Base-by-base conservation (phyloP, 1,140 invertebrate species). In the Aphaenogaster rudis region DNA sequence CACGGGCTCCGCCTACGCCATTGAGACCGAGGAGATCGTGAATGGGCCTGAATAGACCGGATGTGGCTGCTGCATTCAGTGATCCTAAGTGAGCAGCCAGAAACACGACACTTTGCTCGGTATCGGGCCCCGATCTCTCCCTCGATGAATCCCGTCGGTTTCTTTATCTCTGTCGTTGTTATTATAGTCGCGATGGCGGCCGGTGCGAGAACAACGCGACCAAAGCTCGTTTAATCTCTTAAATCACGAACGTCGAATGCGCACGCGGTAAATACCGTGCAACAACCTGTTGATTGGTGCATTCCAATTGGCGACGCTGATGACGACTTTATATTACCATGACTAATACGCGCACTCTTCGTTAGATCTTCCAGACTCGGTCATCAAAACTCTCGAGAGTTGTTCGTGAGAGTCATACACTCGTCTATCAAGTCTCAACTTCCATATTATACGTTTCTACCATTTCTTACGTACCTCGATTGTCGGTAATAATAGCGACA, bases 1-100 rank as follows among this genome's bases (percentile, higher is more conserved):
- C 88, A 63, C 63, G 69, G 36, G 81, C 90, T 72, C 90, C 91
- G 88, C 90, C 90, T 76, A 90, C 90, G 88, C 90, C 88, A 91
- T 91, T 91, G 76, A 92, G 54, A 13, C 5, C 59, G 28, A 81
- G 33, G 64, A 59, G 72, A 63, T 82, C 13, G 82, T 91, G 88
- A 89, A 91, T 88, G 85, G 82, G 42, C 52, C 64, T 92, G 81
- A 94, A 94, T 93, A 88, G 93, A 91, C 93, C 93, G 93, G 93
- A 94, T 93, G 93, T 94, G 92, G 93, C 91, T 92, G 93, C 90
- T 88, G 91, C 86, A 92, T 93, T 92, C 80, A 91, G 59, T 61
- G 59, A 45, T 64, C 66, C 78, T 91, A 94, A 94, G 92, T 94
- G 93, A 94, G 93, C 93, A 94, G 90, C 92, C 84, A 88, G 93